Conservation (phyloP, 2,888 invertebrate genomes). For the Maniola hyperantus region DNA sequence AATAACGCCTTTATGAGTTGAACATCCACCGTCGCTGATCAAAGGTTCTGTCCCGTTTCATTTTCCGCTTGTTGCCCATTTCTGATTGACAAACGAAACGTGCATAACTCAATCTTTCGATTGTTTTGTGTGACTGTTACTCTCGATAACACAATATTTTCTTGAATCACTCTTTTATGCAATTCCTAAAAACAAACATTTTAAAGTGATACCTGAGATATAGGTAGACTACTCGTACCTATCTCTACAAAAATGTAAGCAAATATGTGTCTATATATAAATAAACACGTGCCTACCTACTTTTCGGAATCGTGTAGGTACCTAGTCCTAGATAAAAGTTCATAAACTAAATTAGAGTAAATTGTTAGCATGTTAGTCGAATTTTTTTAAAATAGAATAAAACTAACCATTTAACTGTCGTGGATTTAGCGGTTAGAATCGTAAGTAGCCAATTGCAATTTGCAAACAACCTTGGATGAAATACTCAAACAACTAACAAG, state of each 20-base stretch:
- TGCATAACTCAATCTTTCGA: conserved; percentile 65
- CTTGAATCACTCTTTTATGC: neutral
- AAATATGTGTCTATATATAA: too few species aligned
- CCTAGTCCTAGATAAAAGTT: neutral
- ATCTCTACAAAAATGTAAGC: too few species aligned
- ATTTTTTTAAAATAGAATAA: too few species aligned
- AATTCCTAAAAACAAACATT: neutral
- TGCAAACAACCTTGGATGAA: too few species aligned
- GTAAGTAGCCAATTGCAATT: neutral
- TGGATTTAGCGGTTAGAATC: too few species aligned
- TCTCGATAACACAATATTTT: conserved; percentile 7
- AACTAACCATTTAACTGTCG: neutral
- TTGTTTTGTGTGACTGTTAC: conserved; percentile 45
- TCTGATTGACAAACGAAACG: conserved; percentile 70
- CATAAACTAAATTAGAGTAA: neutral
- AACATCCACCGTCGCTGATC: conserved; percentile 72
- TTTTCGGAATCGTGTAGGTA: neutral
- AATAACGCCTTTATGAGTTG: conserved; percentile 76
- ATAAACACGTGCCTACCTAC: neutral
- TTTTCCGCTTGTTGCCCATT: conserved; percentile 72
- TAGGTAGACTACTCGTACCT: too few species aligned
- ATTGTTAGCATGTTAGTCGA: neutral
- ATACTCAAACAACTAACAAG: too few species aligned
- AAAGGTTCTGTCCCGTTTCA: conserved; percentile 71
- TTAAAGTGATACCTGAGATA: too few species aligned